Evolutionary conservation across 2,113 vertebrate species (phyloP).

Genomic region (Uria aalge): DNA sequence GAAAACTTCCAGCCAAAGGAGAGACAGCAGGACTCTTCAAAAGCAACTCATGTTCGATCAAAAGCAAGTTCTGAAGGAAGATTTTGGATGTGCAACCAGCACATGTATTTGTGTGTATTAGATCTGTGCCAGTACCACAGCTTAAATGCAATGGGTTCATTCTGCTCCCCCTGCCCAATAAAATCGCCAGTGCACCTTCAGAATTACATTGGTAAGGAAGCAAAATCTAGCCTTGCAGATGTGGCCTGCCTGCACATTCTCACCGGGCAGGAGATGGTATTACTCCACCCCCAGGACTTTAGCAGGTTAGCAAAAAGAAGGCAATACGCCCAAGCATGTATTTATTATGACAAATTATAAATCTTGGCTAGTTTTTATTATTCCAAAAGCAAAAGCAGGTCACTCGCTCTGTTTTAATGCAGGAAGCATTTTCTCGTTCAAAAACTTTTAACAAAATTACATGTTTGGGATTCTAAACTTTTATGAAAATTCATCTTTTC

Average conservation of each 20-base stretch:
- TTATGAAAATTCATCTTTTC: neutral
- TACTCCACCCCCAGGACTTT: neutral
- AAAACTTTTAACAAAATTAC: neutral
- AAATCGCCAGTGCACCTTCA: accelerated
- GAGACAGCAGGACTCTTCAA: neutral
- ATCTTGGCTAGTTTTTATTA: neutral
- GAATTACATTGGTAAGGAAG: neutral
- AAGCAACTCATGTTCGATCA: neutral
- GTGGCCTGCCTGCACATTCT: neutral
- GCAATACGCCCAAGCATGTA: neutral
- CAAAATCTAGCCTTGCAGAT: neutral
- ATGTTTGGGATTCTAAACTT: neutral
- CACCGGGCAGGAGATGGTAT: neutral
- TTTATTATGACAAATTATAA: neutral
- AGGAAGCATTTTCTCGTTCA: neutral
- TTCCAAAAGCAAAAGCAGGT: neutral
- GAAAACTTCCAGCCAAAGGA: neutral
- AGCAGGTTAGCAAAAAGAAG: neutral
- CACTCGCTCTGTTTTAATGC: neutral
- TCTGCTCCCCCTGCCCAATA: neutral
- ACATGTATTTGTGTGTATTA: neutral
- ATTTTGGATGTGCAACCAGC: neutral
- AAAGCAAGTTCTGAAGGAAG: neutral
- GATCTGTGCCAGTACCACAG: neutral
- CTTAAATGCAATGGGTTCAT: neutral